Evolutionary conservation across 2,888 invertebrate species (phyloP), one percentile per base, ranked within the genome.

Genomic region (Drosophila aldrichi): DNA sequence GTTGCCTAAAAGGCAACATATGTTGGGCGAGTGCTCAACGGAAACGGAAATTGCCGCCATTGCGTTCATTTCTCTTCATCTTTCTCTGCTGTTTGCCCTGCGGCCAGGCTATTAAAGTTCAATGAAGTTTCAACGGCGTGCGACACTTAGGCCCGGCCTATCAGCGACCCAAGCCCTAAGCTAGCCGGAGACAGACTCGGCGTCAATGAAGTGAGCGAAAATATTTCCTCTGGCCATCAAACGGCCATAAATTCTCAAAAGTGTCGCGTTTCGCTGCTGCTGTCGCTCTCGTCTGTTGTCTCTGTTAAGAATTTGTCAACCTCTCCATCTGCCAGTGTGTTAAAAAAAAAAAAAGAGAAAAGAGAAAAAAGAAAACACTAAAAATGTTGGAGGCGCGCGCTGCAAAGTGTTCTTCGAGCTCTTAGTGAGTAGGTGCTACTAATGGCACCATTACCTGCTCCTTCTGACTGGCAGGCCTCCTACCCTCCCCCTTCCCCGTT

Each of bases 181-280:
- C 20, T 44, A 38, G 20, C 55, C 44, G 67, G 36, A 36, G 51
- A 22, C 51, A 36, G 54, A 43, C 71, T 54, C 32, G 64, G 72
- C 64, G 62, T 51, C 86, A 82, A 88, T 88, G 83, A 86, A 86
- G 81, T 81, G 85, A 74, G 85, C 48, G 79, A 76, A 85, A 79
- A 86, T 82, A 83, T 84, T 86, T 87, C 84, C 86, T 79, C 64
- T 65, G 59, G 74, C 83, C 73, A 82, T 87, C 87, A 82, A 88
- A 82, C 74, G 70, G 77, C 86, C 75, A 83, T 85, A 86, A 80
- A 85, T 86, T 83, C 76, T 79, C 61, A 75, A 85, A 79, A 29
- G 29, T 75, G 71, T 75, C 72, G 67, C 68, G 43, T 59, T 62
- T 55, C 48, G 48, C 55, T 43, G 36, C 55, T 43, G 36, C 36